A percentile compares a stretch with the other conserved stretches of the same genome.
Conservation (phyloP, 2,888 invertebrate genomes). For the Gortyna flavago region DNA sequence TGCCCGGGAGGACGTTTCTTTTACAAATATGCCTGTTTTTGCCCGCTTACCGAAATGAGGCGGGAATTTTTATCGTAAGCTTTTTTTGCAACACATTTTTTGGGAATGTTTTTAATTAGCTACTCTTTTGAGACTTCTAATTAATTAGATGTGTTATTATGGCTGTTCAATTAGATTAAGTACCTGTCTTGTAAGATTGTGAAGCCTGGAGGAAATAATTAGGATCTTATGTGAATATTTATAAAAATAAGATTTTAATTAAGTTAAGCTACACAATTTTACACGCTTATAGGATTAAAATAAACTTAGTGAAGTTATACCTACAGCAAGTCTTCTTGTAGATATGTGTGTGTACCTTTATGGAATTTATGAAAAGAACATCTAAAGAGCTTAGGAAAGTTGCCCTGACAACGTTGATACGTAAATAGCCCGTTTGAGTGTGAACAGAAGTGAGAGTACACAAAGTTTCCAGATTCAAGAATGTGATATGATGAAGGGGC, state of each 20-base stretch:
- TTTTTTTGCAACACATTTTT: constrained; percentile 76
- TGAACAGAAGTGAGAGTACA: neutral
- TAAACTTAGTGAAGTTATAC: neutral
- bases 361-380: constrained; percentile 29
- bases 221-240: constrained; percentile 39
- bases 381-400: constrained; percentile 26
- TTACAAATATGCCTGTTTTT: constrained; percentile 85
- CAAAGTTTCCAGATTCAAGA: neutral
- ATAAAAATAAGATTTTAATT: constrained; percentile 30
- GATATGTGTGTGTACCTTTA: constrained; percentile 4
- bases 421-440: neutral
- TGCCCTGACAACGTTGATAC: constrained; percentile 29
- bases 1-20: constrained; percentile 80
- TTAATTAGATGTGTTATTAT: constrained; percentile 69
- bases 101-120: constrained; percentile 77
- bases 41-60: constrained; percentile 81
- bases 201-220: constrained; percentile 32
- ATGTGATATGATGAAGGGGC: neutral
- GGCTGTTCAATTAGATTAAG: constrained; percentile 48
- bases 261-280: neutral
- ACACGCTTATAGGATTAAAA: constrained; percentile 1
- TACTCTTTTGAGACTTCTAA: constrained; percentile 73
- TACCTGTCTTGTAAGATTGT: constrained; percentile 36
- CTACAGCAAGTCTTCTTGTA: neutral
- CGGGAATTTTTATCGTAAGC: constrained; percentile 76